Conservation (phyloP, 2,797 vertebrate species). For the Danio choprae region DNA sequence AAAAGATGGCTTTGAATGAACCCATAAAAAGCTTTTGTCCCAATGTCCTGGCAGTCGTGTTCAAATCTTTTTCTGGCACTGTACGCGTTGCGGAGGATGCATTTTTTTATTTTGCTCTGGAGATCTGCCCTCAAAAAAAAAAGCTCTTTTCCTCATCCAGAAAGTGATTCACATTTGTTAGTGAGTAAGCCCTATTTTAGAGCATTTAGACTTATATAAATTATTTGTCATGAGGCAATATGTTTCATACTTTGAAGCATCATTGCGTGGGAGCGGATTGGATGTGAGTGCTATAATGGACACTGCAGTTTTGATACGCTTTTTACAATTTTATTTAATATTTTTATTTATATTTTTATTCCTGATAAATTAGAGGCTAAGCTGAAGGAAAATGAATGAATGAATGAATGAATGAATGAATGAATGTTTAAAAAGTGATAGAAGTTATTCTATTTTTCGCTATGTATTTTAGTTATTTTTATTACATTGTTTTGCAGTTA, state of each 20-base stretch:
- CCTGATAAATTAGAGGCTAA: too few species aligned
- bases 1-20: neutral
- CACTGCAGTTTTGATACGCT: neutral
- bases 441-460: too few species aligned
- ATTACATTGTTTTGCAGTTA: too few species aligned
- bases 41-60: neutral
- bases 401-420: too few species aligned
- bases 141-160: neutral
- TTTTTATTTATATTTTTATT: too few species aligned
- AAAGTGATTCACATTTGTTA: slow-evolving; percentile 20
- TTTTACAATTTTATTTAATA: neutral
- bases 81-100: neutral
- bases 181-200: slow-evolving; percentile 16
- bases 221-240: neutral
- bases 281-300: neutral
- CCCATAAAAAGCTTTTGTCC: neutral
- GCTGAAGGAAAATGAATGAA: too few species aligned
- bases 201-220: slow-evolving; percentile 6
- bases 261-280: neutral
- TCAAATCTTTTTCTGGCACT: neutral
- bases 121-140: slow-evolving; percentile 2
- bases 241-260: neutral
- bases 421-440: too few species aligned
- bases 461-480: too few species aligned
- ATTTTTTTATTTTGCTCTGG: neutral